Percentiles rank a stretch among this genome's conserved stretches.
These are phyloP conservation scores for Cyclophora punctaria DNA, from an alignment of 2,888 invertebrate genomes.

Conservation along the genomic window DNA sequence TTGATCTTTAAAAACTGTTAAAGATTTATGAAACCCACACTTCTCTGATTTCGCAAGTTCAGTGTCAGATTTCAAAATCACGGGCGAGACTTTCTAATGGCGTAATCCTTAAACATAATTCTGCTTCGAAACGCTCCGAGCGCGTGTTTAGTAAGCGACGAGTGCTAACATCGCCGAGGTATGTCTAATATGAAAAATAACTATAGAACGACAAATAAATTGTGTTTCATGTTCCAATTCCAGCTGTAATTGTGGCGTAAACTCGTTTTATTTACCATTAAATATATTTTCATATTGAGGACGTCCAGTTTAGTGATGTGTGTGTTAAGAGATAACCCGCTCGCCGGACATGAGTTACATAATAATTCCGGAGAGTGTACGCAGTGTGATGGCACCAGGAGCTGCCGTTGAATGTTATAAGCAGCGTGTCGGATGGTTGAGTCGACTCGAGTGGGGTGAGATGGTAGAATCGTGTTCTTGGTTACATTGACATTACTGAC, in stretches of 20 bases:
- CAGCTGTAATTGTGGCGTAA: constrained; percentile 20
- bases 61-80: constrained; percentile 6
- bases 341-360: constrained; percentile 9
- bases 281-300: constrained; percentile 22
- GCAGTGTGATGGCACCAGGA: too few relatives aligned
- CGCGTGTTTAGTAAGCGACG: too few relatives aligned
- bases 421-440: neutral
- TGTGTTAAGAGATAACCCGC: constrained; percentile 24
- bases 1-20: constrained; percentile 12
- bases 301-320: constrained; percentile 17
- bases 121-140: too few relatives aligned
- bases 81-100: too few relatives aligned
- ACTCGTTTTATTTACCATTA: constrained; percentile 21
- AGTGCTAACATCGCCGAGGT: neutral
- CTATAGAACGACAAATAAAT: constrained; percentile 24
- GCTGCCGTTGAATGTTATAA: too few relatives aligned
- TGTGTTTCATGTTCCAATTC: constrained; percentile 24
- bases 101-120: too few relatives aligned
- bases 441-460: too few relatives aligned
- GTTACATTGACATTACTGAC: too few relatives aligned
- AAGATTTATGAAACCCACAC: constrained; percentile 12
- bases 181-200: constrained; percentile 16
- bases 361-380: constrained; percentile 1
- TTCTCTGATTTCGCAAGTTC: constrained; percentile 6
- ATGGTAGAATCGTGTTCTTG: too few relatives aligned